These are phyloP conservation scores for Drosophila lini DNA, from an alignment of 1,140 invertebrate species.

Conservation along the genomic window DNA sequence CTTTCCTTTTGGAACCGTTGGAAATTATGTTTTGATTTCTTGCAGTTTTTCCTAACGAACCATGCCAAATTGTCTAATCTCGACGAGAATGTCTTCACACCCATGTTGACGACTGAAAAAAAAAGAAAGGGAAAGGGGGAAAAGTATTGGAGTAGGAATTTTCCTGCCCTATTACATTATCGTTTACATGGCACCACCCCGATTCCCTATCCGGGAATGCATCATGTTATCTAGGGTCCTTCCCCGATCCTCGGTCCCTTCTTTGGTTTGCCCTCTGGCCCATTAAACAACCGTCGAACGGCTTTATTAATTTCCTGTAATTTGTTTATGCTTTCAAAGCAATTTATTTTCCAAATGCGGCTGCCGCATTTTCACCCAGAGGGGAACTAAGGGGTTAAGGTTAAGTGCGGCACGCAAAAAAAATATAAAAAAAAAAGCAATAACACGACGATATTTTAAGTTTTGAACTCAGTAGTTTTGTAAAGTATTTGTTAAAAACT, in stretches of 20 bases:
- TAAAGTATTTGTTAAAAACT: neutral
- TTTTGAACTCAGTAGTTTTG: constrained; percentile 18
- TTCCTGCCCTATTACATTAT: constrained; percentile 59
- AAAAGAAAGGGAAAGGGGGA: constrained; percentile 5
- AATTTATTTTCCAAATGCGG: constrained; percentile 56
- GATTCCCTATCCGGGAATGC: neutral
- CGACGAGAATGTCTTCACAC: constrained; percentile 67
- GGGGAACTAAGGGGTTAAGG: constrained; percentile 35
- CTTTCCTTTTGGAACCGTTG: constrained; percentile 58
- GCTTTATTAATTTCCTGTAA: constrained; percentile 75
- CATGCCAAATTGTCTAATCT: constrained; percentile 75
- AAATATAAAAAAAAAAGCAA: constrained; percentile 4
- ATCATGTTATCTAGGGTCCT: neutral
- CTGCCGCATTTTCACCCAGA: constrained; percentile 16
- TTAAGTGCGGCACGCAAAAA: constrained; percentile 8
- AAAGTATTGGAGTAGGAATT: constrained; percentile 5
- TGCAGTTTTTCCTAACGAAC: constrained; percentile 71
- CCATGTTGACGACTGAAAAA: constrained; percentile 54
- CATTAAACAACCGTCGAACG: constrained; percentile 56
- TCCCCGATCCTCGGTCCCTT: constrained; percentile 6
- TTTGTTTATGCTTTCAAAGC: constrained; percentile 77
- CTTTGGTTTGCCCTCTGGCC: constrained; percentile 37
- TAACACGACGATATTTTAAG: neutral
- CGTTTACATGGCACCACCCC: constrained; percentile 63
- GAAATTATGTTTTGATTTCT: constrained; percentile 78